A percentile compares a stretch with the other conserved stretches of the same genome.
phyloP scores from a whole-genome alignment of 2,113 vertebrate genomes.

The Platysteira castanea region DNA sequence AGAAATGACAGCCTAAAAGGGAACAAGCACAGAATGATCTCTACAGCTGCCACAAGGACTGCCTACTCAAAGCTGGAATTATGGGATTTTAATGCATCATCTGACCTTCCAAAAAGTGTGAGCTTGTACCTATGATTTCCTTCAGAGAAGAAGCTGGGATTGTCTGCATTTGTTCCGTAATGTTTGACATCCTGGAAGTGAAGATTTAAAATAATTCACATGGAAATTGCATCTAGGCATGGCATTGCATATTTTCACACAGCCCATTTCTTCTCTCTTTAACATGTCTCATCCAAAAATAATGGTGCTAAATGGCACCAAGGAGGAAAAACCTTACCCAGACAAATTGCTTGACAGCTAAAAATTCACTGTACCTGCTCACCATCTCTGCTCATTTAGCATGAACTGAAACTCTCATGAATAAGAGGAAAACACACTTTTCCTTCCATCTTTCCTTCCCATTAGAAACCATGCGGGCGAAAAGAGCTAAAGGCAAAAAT shows the following conservation, averaged over 20 bases:
- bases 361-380: neutral
- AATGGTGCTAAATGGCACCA: neutral
- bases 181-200: neutral
- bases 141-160: neutral
- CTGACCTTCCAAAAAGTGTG: neutral
- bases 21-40: neutral
- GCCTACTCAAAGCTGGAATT: neutral
- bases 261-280: neutral
- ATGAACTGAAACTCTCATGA: neutral
- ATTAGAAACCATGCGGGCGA: neutral
- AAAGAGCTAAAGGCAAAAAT: neutral
- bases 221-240: neutral
- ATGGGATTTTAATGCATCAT: neutral
- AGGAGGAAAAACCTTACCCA: neutral
- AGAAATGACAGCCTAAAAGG: neutral
- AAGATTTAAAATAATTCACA: constrained; percentile 5
- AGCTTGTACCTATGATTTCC: neutral
- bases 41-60: neutral
- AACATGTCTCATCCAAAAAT: neutral
- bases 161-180: neutral
- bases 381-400: neutral
- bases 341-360: neutral
- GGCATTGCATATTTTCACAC: neutral
- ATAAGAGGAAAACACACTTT: neutral
- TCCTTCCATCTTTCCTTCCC: neutral